phyloP scores from a whole-genome alignment of 2,888 invertebrate species.

The Coremacera marginata region DNA sequence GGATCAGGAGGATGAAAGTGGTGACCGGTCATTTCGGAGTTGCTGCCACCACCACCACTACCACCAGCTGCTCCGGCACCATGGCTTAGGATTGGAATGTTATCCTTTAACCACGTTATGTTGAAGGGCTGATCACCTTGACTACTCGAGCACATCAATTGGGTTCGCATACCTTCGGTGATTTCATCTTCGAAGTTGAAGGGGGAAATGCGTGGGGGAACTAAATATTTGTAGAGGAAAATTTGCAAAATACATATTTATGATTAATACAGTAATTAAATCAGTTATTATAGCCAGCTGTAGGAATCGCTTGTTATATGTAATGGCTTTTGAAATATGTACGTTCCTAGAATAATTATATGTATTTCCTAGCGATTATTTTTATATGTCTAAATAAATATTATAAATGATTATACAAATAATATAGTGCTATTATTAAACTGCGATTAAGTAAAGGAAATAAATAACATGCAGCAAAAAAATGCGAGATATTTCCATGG shows the following conservation, averaged over 20 bases:
- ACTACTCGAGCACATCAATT: slow-evolving; percentile 74
- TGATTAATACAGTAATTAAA: no score
- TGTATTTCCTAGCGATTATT: no score
- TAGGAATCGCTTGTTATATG: not conserved
- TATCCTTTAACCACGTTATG: slow-evolving; percentile 72
- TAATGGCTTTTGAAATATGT: not conserved
- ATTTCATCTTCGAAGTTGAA: slow-evolving; percentile 85
- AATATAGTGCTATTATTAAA: no score
- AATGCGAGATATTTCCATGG: no score
- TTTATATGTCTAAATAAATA: no score
- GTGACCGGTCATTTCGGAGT: slow-evolving; percentile 25
- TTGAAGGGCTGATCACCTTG: slow-evolving; percentile 73
- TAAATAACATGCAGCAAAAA: no score
- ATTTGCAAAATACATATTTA: not conserved
- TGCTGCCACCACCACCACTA: slow-evolving; percentile 35
- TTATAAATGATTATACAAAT: no score
- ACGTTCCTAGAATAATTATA: not conserved
- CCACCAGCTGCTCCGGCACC: not conserved
- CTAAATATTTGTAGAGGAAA: slow-evolving; percentile 67
- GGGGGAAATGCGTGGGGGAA: slow-evolving; percentile 84
- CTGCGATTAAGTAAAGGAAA: no score
- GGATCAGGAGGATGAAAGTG: slow-evolving; percentile 55
- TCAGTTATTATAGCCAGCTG: not conserved
- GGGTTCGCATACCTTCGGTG: slow-evolving; percentile 83
- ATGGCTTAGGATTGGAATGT: slow-evolving; percentile 66